Conservation (phyloP, 2,888 invertebrate genomes). For the Drosophila formosana region DNA sequence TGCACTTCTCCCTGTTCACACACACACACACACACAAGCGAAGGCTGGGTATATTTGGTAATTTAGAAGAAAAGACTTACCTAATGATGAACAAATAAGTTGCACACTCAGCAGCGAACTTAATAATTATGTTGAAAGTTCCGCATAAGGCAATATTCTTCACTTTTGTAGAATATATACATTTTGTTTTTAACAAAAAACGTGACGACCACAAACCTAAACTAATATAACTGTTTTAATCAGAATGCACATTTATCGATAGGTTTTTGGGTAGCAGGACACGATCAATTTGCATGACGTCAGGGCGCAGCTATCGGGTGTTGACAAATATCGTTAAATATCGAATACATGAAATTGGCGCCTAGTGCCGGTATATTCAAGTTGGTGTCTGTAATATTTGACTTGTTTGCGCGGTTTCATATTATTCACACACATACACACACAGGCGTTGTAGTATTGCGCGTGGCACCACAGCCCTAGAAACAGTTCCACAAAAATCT, state of each 20-base stretch:
- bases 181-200: background rate
- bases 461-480: conserved; percentile 53
- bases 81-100: conserved; percentile 14
- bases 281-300: conserved; percentile 7
- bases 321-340: background rate
- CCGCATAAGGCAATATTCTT: background rate
- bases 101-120: conserved; percentile 16
- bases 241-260: conserved; percentile 7
- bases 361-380: conserved; percentile 26
- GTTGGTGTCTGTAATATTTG: conserved; percentile 11
- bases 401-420: conserved; percentile 30
- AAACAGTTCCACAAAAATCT: conserved; percentile 58
- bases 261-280: background rate
- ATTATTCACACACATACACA: conserved; percentile 12
- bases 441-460: conserved; percentile 23
- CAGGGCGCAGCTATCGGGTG: background rate
- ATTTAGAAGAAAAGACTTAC: conserved; percentile 5
- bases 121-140: conserved; percentile 9
- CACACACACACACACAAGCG: background rate
- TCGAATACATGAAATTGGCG: background rate
- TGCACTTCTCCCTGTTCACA: background rate
- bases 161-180: too few relatives aligned
- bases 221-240: conserved; percentile 8
- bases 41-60: conserved; percentile 11
- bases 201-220: background rate